phyloP scores from a whole-genome alignment of 2,797 vertebrate genomes.

The Botia almorhae region DNA sequence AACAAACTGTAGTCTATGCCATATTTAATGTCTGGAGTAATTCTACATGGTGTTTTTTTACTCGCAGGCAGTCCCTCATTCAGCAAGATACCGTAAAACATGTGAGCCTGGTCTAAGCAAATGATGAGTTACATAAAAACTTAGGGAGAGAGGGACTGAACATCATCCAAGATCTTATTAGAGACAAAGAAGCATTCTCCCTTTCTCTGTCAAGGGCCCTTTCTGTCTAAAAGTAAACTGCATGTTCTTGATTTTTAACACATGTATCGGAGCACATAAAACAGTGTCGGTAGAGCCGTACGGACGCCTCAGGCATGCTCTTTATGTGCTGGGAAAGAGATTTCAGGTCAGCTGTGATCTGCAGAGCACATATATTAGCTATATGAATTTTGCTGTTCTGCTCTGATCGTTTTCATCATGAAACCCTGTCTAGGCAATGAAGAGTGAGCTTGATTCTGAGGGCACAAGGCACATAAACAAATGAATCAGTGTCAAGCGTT shows the following conservation, averaged over 20 bases:
- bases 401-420: conserved; percentile 2
- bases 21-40: conserved; percentile 43
- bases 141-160: conserved; percentile 57
- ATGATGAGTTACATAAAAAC: conserved; percentile 52
- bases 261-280: conserved; percentile 66
- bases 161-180: conserved; percentile 64
- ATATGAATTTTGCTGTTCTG: background rate
- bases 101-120: conserved; percentile 56
- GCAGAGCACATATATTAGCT: conserved; percentile 19
- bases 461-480: no score
- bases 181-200: conserved; percentile 69
- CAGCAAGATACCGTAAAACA: conserved; percentile 58
- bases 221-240: conserved; percentile 61
- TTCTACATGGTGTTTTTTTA: conserved; percentile 43
- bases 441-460: background rate
- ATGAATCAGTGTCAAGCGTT: no score
- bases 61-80: conserved; percentile 46
- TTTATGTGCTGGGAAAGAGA: conserved; percentile 47
- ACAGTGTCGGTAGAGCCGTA: conserved; percentile 65
- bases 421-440: background rate
- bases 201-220: conserved; percentile 64
- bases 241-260: conserved; percentile 69
- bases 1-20: conserved; percentile 22
- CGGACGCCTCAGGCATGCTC: conserved; percentile 46
- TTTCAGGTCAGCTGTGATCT: conserved; percentile 41